These are phyloP conservation scores for Halcyon smyrnensis DNA, from an alignment of 2,797 vertebrate genomes.

Conservation along the genomic window DNA sequence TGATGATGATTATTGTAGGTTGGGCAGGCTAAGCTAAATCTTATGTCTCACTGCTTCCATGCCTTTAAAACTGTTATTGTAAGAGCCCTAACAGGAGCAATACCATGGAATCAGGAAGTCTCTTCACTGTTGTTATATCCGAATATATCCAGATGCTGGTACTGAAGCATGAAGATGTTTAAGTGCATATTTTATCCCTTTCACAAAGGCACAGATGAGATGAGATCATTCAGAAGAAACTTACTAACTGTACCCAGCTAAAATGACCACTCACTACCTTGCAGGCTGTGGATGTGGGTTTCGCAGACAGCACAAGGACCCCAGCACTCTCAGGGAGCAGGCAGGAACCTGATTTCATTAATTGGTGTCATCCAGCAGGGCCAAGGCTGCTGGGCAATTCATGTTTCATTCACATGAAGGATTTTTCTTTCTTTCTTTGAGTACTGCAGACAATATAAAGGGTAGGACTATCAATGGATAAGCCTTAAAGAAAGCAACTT, in stretches of 20 bases:
- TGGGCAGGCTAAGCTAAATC: neutral
- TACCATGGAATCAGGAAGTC: neutral
- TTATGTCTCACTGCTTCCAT: neutral
- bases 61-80: neutral
- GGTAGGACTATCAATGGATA: neutral
- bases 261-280: accelerated
- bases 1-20: neutral
- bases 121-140: neutral
- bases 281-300: accelerated
- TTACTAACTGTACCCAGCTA: neutral
- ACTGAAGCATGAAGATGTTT: neutral
- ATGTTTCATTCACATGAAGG: neutral
- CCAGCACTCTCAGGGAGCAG: neutral
- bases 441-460: neutral
- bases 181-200: neutral
- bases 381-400: neutral
- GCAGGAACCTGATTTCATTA: neutral
- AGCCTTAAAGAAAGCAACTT: neutral
- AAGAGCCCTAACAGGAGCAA: neutral
- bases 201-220: neutral
- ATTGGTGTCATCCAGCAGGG: neutral
- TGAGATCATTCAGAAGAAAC: neutral
- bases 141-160: neutral
- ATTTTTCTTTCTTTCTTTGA: neutral
- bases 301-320: neutral